Base-by-base conservation (phyloP, 2,797 vertebrate genomes). In the Microctenopoma lineatum region DNA sequence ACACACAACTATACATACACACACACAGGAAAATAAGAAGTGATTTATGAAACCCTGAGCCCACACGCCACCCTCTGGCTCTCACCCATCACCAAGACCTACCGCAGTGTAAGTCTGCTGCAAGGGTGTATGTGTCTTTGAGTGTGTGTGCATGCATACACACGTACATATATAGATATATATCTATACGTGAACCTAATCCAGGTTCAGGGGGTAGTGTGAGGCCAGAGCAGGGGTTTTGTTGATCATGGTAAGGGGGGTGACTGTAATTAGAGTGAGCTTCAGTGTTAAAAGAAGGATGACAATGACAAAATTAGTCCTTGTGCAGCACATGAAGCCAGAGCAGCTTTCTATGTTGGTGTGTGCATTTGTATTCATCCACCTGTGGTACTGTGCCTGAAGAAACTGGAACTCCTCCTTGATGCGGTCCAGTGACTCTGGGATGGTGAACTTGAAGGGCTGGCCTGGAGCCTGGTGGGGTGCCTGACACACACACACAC, bases 331-430 rank as follows among this genome's bases (percentile, higher is more conserved):
- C 29, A 52, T 36, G 66, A 70, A 48, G 55, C 70, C 73, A 48
- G 32, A 44, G 27, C 2, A 45, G 36, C 46, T 45, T 53, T 64
- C 44, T 10, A n/a, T 60, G 65, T 77, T 70, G 66, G 50, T 48
- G 61, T 51, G 57, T 61, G 74, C 29, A 68, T 80, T 73, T 81
- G 76, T 74, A 10, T 86, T 45, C 76, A 83, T 83, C 75, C 87
- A 92, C 96, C 96, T 97, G 96, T 97, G 96, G 93, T 97, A 97
- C 92, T 97, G 96, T 2, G 96, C 96, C 91, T 97, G 96, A 26
- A 97, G 94, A 80, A 97, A 98, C 93, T 97, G 96, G 90, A 98
- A 97, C 90, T 97, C 96, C 85, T 98, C 96, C 84, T 98, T 98
- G 91, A 98, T 98, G 79, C 96, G 95, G 85, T 98, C 96, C 92